These are phyloP conservation scores for Epinotia brunnichana DNA, from an alignment of 2,888 invertebrate genomes.

Conservation along the genomic window DNA sequence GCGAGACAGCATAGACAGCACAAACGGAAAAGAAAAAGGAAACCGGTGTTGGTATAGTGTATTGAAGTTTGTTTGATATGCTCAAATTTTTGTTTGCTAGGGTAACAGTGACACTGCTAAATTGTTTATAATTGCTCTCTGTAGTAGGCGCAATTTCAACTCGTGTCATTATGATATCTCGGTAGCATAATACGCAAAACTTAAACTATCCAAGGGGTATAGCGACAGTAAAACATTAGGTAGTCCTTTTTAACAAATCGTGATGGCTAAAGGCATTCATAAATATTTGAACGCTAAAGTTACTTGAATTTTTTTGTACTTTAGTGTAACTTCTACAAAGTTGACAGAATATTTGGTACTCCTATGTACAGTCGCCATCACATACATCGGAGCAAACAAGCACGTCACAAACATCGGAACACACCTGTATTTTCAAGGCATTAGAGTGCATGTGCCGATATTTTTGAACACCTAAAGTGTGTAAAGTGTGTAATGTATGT, in stretches of 20 bases:
- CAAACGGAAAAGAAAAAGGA: slow-evolving; percentile 72
- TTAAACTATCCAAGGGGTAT: no score
- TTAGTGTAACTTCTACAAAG: not conserved
- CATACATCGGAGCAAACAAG: no score
- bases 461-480: no score
- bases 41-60: slow-evolving; percentile 72
- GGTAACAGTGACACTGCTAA: slow-evolving; percentile 16
- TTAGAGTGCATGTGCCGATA: no score
- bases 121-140: slow-evolving; percentile 5
- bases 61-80: slow-evolving; percentile 49
- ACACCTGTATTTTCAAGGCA: no score
- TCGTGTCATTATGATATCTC: no score
- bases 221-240: no score
- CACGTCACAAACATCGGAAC: no score
- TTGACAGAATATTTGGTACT: not conserved
- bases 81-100: slow-evolving; percentile 59
- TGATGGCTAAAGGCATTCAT: not conserved
- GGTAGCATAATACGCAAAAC: no score
- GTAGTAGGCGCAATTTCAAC: not conserved
- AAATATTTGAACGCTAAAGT: not conserved
- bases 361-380: no score
- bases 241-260: not conserved
- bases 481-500: no score
- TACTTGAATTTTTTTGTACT: no score
- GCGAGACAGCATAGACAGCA: slow-evolving; percentile 59